A percentile compares a stretch with the other conserved stretches of the same genome.
phyloP scores from a whole-genome alignment of 2,113 vertebrate genomes.

The Phaetusa simplex region DNA sequence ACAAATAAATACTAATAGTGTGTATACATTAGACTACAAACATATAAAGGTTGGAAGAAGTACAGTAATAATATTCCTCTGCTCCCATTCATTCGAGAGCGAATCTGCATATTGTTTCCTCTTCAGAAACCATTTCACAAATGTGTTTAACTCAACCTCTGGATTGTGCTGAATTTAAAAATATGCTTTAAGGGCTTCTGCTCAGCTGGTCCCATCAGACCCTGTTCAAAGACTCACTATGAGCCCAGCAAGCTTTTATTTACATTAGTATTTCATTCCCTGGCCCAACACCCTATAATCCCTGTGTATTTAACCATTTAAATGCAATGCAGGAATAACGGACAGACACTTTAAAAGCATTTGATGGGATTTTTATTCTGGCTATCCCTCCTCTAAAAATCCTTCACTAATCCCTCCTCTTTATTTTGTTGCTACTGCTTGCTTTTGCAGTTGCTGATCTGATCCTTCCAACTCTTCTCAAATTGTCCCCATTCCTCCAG shows the following conservation, averaged over 20 bases:
- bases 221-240: not conserved
- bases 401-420: not conserved
- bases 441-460: not conserved
- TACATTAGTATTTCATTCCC: not conserved
- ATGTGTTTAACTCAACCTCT: not conserved
- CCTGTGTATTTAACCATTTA: not conserved
- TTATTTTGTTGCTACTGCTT: not conserved
- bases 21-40: not conserved
- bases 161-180: not conserved
- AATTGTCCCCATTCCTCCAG: not conserved
- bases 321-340: not conserved
- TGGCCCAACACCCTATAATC: not conserved
- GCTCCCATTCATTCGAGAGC: not conserved
- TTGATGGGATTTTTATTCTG: not conserved
- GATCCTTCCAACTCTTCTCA: not conserved
- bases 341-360: not conserved
- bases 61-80: not conserved
- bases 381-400: not conserved
- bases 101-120: not conserved
- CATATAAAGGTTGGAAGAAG: not conserved
- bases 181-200: not conserved
- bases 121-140: not conserved
- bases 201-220: not conserved
- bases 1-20: conserved; percentile 28
- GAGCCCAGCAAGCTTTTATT: not conserved